phyloP scores from a whole-genome alignment of 2,888 invertebrate genomes.

The Dicranocentrus wangi region DNA sequence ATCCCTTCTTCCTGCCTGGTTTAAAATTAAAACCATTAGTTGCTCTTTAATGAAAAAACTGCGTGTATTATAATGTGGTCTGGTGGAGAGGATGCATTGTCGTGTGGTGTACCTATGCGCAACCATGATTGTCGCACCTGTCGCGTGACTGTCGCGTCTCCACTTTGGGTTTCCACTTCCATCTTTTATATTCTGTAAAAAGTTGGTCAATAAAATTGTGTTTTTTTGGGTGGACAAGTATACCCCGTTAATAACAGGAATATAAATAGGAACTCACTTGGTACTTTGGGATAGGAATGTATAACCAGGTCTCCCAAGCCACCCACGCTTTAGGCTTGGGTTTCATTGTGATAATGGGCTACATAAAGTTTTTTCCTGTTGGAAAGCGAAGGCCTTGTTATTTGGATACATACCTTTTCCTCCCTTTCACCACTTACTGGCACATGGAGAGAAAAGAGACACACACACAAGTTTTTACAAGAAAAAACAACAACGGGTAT shows the following conservation, averaged over 20 bases:
- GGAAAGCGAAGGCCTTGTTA: not conserved
- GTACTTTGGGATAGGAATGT: not conserved
- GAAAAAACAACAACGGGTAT: too few relatives aligned
- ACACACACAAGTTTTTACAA: too few relatives aligned
- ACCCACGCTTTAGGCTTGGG: not conserved
- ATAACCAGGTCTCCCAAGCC: not conserved
- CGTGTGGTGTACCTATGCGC: too few relatives aligned
- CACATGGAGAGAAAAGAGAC: not conserved
- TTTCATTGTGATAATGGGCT: slow-evolving; percentile 1
- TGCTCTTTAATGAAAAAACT: too few relatives aligned
- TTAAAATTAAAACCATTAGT: not conserved
- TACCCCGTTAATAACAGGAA: too few relatives aligned
- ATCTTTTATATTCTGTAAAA: not conserved
- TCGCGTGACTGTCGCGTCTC: not conserved
- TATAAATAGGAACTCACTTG: too few relatives aligned
- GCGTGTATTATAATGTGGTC: not conserved
- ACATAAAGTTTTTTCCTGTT: not conserved
- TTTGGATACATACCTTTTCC: not conserved
- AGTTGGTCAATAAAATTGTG: not conserved
- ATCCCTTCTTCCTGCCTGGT: not conserved
- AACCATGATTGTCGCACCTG: not conserved
- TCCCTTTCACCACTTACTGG: not conserved
- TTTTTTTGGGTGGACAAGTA: not conserved
- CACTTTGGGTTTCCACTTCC: not conserved
- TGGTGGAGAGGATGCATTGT: not conserved